Percentiles rank a stretch among this genome's conserved stretches.
phyloP scores from a whole-genome alignment of 2,797 vertebrate genomes.

The Microctenopoma steveboyesi region DNA sequence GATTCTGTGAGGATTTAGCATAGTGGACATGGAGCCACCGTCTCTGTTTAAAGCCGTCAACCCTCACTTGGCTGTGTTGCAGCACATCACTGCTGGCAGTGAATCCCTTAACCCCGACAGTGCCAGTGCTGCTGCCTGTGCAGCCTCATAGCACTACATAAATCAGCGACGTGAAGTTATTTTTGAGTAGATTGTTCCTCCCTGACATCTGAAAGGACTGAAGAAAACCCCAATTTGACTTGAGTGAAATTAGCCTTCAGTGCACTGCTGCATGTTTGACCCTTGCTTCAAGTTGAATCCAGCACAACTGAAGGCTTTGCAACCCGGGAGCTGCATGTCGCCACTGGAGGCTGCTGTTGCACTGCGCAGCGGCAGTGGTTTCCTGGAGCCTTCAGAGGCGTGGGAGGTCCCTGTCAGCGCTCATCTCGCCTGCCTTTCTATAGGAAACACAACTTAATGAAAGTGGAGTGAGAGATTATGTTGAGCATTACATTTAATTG shows the following conservation, averaged over 20 bases:
- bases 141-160: neutral
- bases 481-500: conserved; percentile 80
- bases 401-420: conserved; percentile 64
- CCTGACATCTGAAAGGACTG: neutral
- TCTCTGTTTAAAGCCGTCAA: neutral
- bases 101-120: neutral
- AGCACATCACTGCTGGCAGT: neutral
- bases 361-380: conserved; percentile 32
- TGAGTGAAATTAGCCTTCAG: conserved; percentile 16
- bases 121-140: neutral
- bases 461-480: conserved; percentile 79
- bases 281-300: conserved; percentile 16
- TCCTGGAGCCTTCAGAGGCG: conserved; percentile 15
- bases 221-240: conserved; percentile 3
- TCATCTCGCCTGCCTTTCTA: conserved; percentile 64
- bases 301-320: conserved; percentile 15
- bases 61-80: neutral
- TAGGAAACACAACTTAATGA: conserved; percentile 79
- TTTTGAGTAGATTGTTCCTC: conserved; percentile 5
- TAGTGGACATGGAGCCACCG: neutral
- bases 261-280: conserved; percentile 24
- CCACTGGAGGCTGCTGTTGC: conserved; percentile 79
- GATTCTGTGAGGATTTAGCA: neutral
- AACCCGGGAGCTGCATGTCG: accelerated
- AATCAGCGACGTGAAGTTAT: conserved; percentile 14